Evolutionary conservation across 1,140 invertebrate genomes (phyloP).

Genomic region (Zaprionus tsacasi): DNA sequence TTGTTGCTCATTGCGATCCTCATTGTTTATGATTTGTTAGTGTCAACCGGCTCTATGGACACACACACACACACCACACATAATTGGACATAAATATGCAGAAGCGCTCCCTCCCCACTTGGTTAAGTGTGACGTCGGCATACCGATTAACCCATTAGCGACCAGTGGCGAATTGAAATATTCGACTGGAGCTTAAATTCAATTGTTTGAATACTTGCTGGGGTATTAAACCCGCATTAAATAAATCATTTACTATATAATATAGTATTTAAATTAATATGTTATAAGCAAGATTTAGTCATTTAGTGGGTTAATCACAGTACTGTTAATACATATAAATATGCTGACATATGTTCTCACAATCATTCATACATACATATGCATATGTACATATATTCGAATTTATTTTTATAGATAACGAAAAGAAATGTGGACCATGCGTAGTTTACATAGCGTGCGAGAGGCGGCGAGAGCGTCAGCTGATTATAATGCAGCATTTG

Average conservation of each 20-base stretch:
- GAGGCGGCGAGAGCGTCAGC: conserved; percentile 4
- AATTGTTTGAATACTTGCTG: neutral
- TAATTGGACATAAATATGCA: conserved; percentile 46
- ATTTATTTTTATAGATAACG: conserved; percentile 34
- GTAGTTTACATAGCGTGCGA: neutral
- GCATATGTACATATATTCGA: neutral
- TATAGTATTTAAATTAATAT: too few species aligned
- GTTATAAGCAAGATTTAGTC: too few species aligned
- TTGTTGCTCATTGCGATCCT: conserved; percentile 55
- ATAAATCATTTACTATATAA: neutral
- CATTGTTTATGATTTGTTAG: conserved; percentile 64
- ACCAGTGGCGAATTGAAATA: neutral
- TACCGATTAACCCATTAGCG: conserved; percentile 56
- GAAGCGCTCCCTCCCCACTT: conserved; percentile 13
- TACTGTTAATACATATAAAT: neutral
- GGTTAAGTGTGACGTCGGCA: conserved; percentile 9
- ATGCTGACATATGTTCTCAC: neutral
- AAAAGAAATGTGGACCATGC: conserved; percentile 11
- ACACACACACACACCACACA: conserved; percentile 9
- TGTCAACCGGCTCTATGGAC: conserved; percentile 44
- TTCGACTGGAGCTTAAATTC: neutral
- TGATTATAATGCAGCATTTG: neutral
- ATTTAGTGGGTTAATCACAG: conserved; percentile 24
- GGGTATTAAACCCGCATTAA: neutral
- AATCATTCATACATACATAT: neutral